Evolutionary conservation across 2,888 invertebrate species (phyloP).

Genomic region (Acholoe squamosa): DNA sequence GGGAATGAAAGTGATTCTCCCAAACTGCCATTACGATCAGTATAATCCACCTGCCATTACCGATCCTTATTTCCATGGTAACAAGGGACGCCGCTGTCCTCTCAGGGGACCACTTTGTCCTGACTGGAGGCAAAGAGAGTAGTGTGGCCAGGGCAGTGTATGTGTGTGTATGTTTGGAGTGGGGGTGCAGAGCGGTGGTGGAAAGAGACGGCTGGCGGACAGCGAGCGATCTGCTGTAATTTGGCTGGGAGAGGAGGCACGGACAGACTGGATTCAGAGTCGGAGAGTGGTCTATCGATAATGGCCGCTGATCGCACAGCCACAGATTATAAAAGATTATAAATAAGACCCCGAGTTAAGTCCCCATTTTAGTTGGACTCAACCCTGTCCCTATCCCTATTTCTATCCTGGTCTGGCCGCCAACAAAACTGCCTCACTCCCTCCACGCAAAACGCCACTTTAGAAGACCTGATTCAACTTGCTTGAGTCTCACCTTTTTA

Average conservation of each 20-base stretch:
- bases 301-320: background rate
- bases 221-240: background rate
- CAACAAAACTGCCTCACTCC: too few species aligned
- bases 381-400: too few species aligned
- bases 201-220: background rate
- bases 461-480: too few species aligned
- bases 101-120: constrained; percentile 2
- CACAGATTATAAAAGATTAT: background rate
- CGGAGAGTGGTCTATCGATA: constrained; percentile 36
- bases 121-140: too few species aligned
- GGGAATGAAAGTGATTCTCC: background rate
- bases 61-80: constrained; percentile 8
- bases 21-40: background rate
- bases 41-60: constrained; percentile 42
- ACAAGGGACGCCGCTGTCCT: background rate
- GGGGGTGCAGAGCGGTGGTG: background rate
- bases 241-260: too few species aligned
- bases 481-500: too few species aligned
- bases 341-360: background rate
- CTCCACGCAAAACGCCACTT: too few species aligned
- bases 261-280: background rate
- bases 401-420: too few species aligned
- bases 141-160: background rate
- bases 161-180: background rate
- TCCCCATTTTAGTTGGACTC: too few species aligned